phyloP scores from a whole-genome alignment of 2,888 invertebrate species.

The Drosophila siamana region DNA sequence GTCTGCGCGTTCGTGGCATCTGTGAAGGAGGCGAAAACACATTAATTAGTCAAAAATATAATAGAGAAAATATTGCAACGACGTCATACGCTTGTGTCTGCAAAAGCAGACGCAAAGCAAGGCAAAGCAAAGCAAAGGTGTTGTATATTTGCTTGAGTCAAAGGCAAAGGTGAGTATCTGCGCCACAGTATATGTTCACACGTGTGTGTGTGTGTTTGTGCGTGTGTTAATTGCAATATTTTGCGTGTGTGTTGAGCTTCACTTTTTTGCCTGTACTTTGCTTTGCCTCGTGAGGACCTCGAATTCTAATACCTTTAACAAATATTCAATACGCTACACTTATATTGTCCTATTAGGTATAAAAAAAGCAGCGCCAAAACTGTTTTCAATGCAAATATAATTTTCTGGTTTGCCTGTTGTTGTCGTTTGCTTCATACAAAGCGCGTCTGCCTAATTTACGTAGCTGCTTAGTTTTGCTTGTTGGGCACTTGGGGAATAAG shows the following conservation, averaged over 20 bases:
- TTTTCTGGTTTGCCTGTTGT: conserved; percentile 30
- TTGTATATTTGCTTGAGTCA: conserved; percentile 27
- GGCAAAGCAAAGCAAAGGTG: conserved; percentile 19
- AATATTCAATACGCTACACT: conserved; percentile 39
- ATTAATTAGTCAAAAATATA: conserved; percentile 4
- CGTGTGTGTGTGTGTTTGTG: conserved; percentile 19
- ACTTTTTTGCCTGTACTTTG: conserved; percentile 52
- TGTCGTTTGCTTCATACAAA: conserved; percentile 48
- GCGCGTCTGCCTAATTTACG: conserved; percentile 53
- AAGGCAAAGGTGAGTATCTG: conserved; percentile 65
- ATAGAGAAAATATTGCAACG: conserved; percentile 4
- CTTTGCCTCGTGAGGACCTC: conserved; percentile 13
- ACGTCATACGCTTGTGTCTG: conserved; percentile 41
- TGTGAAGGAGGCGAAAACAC: conserved; percentile 74
- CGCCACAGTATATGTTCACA: conserved; percentile 9
- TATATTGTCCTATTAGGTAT: not conserved
- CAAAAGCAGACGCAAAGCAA: not conserved
- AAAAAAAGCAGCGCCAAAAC: conserved; percentile 64
- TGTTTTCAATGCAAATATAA: conserved; percentile 58
- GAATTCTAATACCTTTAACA: conserved; percentile 59
- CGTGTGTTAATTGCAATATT: conserved; percentile 55
- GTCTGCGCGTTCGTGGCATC: conserved; percentile 94
- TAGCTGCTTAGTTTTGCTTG: conserved; percentile 47
- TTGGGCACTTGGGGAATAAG: conserved; percentile 7
- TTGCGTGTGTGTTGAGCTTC: conserved; percentile 34